A percentile compares a stretch with the other conserved stretches of the same genome.
phyloP scores from a whole-genome alignment of 2,113 vertebrate species.

The Dissostichus mawsoni region DNA sequence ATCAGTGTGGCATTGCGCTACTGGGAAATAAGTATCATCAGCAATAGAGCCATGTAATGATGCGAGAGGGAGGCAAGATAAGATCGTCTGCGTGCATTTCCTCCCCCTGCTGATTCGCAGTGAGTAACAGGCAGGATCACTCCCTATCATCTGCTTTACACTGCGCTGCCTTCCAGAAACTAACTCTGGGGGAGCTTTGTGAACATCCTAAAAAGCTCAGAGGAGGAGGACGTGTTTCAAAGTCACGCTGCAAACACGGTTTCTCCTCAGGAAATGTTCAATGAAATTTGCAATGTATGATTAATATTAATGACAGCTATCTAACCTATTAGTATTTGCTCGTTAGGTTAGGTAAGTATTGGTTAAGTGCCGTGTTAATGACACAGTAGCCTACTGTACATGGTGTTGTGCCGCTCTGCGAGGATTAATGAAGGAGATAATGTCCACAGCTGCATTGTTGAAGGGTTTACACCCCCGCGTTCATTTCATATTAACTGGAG shows the following conservation, averaged over 20 bases:
- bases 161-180: slow-evolving; percentile 60
- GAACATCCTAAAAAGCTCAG: slow-evolving; percentile 52
- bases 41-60: slow-evolving; percentile 57
- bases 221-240: slow-evolving; percentile 58
- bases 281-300: slow-evolving; percentile 44
- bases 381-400: neutral
- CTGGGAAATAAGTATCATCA: slow-evolving; percentile 49
- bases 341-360: slow-evolving; percentile 18
- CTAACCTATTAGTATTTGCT: slow-evolving; percentile 8
- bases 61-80: slow-evolving; percentile 63
- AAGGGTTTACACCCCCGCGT: slow-evolving; percentile 62
- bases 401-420: slow-evolving; percentile 34
- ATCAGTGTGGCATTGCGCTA: slow-evolving; percentile 65
- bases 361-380: slow-evolving; percentile 27
- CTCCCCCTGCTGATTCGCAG: slow-evolving; percentile 45
- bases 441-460: slow-evolving; percentile 45
- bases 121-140: slow-evolving; percentile 48
- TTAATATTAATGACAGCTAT: slow-evolving; percentile 58
- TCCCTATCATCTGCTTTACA: slow-evolving; percentile 44
- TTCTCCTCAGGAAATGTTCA: slow-evolving; percentile 49
- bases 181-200: slow-evolving; percentile 51
- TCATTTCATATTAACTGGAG: slow-evolving; percentile 57
- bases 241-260: slow-evolving; percentile 42
- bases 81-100: slow-evolving; percentile 38
- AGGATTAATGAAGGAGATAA: slow-evolving; percentile 66